These are phyloP conservation scores for Paramormyrops kingsleyae DNA, from an alignment of 2,113 vertebrate genomes.

Conservation along the genomic window DNA sequence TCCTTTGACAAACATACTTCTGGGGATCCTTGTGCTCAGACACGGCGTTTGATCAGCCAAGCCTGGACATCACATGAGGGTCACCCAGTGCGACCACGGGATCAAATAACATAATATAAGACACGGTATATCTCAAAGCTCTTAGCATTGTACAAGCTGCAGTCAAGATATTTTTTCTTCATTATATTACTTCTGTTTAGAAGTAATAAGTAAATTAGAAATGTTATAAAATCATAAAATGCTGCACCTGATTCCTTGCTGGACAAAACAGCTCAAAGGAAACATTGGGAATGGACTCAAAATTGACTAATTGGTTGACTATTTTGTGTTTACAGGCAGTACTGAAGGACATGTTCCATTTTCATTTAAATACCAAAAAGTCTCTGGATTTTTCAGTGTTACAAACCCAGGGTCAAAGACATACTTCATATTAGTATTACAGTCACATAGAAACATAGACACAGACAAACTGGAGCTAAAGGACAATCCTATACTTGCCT, in stretches of 20 bases:
- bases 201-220: neutral
- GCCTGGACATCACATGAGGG: neutral
- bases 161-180: neutral
- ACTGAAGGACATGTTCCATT: neutral
- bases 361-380: neutral
- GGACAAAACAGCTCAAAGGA: neutral
- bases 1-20: neutral
- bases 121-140: neutral
- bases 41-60: neutral
- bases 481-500: neutral
- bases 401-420: neutral
- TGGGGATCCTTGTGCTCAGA: neutral
- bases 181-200: neutral
- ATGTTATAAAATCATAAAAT: neutral
- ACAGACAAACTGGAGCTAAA: neutral
- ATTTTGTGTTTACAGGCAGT: neutral
- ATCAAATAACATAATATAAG: neutral
- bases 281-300: neutral
- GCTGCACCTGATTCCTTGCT: neutral
- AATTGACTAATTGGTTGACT: neutral
- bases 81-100: neutral
- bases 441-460: neutral
- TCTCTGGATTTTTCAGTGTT: neutral
- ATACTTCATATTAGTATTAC: neutral
- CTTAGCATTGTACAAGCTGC: neutral